Base-by-base conservation (phyloP, 2,888 invertebrate species). In the Trissoscelio sp. region DNA sequence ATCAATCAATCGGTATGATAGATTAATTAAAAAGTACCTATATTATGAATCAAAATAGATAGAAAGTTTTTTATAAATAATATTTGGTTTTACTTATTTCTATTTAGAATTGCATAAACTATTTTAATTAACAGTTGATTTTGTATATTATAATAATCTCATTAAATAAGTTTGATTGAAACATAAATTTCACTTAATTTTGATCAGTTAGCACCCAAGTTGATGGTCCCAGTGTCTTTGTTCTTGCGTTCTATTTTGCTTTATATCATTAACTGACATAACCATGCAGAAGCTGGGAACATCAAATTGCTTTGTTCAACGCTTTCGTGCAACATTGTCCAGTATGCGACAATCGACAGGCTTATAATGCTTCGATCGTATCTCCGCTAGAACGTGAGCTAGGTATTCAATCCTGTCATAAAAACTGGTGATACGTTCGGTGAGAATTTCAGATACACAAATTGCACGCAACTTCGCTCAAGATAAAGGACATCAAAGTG, bases 211-310 rank as follows among this genome's bases (percentile, higher is more conserved):
- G 31, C 14, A 11, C 7, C 20, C 31, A 57, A 46, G 57, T 57
- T 44, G 18, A 37, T 70, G 6, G 37, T 48, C 9, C 9, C n/a
- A 20, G 18, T 42, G 48, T 70, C 57, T 70, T 58, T 70, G 58
- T 70, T 48, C 70, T 58, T 58, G 34, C 58, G 58, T 58, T 37
- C 70, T 28, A 48, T 70, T 48, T 70, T 70, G 24, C 28, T 37
- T 46, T 39, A 69, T 57, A 58, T 39, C 12, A 14, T 53, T 42
- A 55, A 70, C 48, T 58, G 58, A 58, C 48, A 70, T 58, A 70
- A 46, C 48, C 39, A 70, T 18, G 48, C 18, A 12, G 70, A 46
- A 58, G 48, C 58, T 46, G 22, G 7, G 48, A 57, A 48, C 48
- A 58, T 58, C 22, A 48, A 58, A 57, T 48, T 58, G 58, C 58